These are phyloP conservation scores for Amphimedon queenslandica DNA, from an alignment of 37 sponge, comb jelly and placozoan species.

Conservation along the genomic window DNA sequence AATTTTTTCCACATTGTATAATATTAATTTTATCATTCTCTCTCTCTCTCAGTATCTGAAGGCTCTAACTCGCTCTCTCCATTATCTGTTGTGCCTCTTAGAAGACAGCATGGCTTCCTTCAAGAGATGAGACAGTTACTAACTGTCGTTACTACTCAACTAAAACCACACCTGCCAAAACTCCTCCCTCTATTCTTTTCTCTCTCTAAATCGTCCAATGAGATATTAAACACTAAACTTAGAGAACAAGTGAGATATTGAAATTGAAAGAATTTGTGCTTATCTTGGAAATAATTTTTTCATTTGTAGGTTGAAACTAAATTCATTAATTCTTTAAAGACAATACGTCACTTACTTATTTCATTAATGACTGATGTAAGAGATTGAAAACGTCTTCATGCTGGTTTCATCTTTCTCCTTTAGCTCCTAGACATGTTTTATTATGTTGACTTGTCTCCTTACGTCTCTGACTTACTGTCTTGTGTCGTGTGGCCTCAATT, in stretches of 20 bases:
- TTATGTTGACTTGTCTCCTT: constrained; percentile 44
- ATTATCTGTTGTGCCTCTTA: constrained; percentile 55
- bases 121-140: constrained; percentile 54
- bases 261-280: not conserved
- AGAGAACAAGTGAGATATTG: constrained; percentile 31
- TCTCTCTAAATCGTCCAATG: constrained; percentile 5
- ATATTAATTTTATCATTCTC: too few species aligned
- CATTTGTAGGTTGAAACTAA: constrained; percentile 38
- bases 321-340: constrained; percentile 41
- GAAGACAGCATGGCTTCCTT: constrained; percentile 76
- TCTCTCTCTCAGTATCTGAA: too few species aligned
- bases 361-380: not conserved
- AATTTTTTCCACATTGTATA: too few species aligned
- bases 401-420: not conserved
- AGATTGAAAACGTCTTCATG: not conserved
- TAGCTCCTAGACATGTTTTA: constrained; percentile 45
- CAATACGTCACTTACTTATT: constrained; percentile 49
- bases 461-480: constrained; percentile 17
- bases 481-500: constrained; percentile 82
- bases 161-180: constrained; percentile 30
- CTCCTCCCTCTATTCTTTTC: constrained; percentile 27
- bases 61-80: too few species aligned
- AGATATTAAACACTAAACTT: constrained; percentile 37
- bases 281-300: not conserved
- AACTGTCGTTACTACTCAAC: constrained; percentile 19